Base-by-base conservation (phyloP, 2,113 vertebrate genomes). In the Eudyptes chrysolophus region DNA sequence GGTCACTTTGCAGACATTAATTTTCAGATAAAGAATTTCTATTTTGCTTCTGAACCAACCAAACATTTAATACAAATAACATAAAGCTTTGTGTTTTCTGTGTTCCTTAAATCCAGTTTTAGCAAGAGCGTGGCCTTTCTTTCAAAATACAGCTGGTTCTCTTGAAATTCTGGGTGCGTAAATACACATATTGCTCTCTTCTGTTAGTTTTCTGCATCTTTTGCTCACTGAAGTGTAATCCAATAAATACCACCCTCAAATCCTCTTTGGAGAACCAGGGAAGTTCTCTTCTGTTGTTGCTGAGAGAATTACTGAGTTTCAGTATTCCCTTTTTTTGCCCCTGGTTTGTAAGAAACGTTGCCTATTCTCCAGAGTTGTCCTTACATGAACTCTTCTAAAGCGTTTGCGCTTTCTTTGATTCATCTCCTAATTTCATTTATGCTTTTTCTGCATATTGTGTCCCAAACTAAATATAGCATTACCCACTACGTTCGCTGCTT, bases 21-120 rank as follows among this genome's bases (percentile, higher is more conserved):
- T 96, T 93, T 96, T 89, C 58, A 89, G 81, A 70, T 91, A 77
- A 84, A 86, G 60, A 48, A 77, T 90, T 96, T 89, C 15, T 87
- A 0, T 71, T 97, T 94, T 95, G 65, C 62, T 91, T 89, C 70
- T 83, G 77, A 87, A 79, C 54, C 42, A 62, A 84, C 15, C 46
- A 83, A 87, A 79, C 42, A 69, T 58, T 85, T 80, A 69, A 85
- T 77, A 60, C 26, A 93, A 95, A 76, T 69, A 89, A 46, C 8
- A 26, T 55, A 89, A 82, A 87, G 6, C 58, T 85, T 6, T 3
- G 15, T 86, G n/a, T 78, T 94, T 93, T 83, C 64, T 65, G 34
- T 79, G 48, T 76, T 87, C 61, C 65, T 82, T 85, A 84, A 94
- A 92, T 66, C 34, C 22, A 10, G 25, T 58, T 76, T 89, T 64